Evolutionary conservation across 2,797 vertebrate species (phyloP).

Genomic region (Rhadinocentrus ornatus): DNA sequence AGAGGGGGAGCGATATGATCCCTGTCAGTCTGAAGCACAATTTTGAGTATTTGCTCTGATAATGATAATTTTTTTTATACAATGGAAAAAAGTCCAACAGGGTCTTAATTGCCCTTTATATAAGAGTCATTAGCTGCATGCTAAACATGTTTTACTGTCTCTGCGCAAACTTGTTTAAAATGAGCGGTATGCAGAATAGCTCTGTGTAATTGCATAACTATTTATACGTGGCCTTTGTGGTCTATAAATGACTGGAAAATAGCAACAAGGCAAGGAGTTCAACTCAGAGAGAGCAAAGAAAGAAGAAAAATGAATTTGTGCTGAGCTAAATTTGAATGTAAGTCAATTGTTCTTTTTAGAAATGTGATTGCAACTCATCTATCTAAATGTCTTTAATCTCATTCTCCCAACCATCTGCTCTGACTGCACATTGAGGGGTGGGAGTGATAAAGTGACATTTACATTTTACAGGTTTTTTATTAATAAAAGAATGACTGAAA

Average conservation of each 20-base stretch:
- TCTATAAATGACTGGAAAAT: conserved; percentile 5
- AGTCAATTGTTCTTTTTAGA: background rate
- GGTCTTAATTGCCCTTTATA: background rate
- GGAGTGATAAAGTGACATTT: background rate
- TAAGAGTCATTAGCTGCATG: background rate
- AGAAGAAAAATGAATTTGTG: background rate
- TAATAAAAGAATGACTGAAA: background rate
- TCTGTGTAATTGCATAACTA: conserved; percentile 16
- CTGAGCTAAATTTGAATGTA: background rate
- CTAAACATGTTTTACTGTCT: background rate
- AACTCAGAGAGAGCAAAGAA: background rate
- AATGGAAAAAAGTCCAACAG: background rate
- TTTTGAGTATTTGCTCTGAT: conserved; percentile 18
- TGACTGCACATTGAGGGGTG: background rate
- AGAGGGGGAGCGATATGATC: conserved; percentile 11
- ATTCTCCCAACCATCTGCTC: background rate
- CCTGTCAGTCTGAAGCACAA: conserved; percentile 8
- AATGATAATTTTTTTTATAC: conserved; percentile 16
- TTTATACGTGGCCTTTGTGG: conserved; percentile 32
- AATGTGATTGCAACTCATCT: background rate
- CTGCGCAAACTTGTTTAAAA: background rate
- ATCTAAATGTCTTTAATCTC: conserved; percentile 13
- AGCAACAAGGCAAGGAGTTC: background rate
- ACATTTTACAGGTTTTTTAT: conserved; percentile 14
- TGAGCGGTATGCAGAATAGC: background rate